Percentiles rank a stretch among this genome's conserved stretches.
phyloP scores from a whole-genome alignment of 2,113 vertebrate genomes.

The Aythya baeri region DNA sequence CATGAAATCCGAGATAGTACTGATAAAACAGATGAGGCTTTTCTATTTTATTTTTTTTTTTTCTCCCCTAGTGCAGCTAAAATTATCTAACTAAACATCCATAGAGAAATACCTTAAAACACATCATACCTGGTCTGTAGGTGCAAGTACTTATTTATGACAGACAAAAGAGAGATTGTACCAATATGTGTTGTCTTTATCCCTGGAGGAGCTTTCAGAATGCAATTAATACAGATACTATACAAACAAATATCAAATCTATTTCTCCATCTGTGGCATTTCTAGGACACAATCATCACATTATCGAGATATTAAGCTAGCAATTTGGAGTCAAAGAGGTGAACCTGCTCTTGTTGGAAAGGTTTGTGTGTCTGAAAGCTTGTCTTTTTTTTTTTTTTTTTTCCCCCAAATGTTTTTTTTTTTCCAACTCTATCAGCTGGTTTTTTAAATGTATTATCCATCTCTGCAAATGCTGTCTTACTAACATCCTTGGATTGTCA shows the following conservation, averaged over 20 bases:
- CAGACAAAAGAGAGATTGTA: background rate
- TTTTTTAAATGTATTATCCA: slow-evolving; percentile 39
- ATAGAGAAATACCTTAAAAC: background rate
- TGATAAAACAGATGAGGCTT: slow-evolving; percentile 7
- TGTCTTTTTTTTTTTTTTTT: background rate
- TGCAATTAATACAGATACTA: background rate
- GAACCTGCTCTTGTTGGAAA: slow-evolving; percentile 11
- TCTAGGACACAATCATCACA: background rate
- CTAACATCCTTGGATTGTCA: slow-evolving; percentile 13
- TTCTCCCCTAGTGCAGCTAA: background rate
- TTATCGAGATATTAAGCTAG: background rate
- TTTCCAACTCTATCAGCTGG: background rate
- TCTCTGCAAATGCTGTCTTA: background rate
- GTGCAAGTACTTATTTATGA: background rate
- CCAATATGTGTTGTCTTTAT: background rate
- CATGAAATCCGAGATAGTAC: background rate
- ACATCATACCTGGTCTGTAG: background rate
- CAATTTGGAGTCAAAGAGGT: slow-evolving; percentile 13
- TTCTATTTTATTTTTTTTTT: background rate
- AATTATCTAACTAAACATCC: background rate
- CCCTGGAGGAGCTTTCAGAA: background rate
- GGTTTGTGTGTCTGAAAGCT: background rate
- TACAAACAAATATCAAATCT: background rate
- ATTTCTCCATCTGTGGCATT: background rate
- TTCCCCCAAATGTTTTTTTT: too few relatives aligned